Conservation (phyloP, 2,797 vertebrate species). For the Mormyrops boulengeri region DNA sequence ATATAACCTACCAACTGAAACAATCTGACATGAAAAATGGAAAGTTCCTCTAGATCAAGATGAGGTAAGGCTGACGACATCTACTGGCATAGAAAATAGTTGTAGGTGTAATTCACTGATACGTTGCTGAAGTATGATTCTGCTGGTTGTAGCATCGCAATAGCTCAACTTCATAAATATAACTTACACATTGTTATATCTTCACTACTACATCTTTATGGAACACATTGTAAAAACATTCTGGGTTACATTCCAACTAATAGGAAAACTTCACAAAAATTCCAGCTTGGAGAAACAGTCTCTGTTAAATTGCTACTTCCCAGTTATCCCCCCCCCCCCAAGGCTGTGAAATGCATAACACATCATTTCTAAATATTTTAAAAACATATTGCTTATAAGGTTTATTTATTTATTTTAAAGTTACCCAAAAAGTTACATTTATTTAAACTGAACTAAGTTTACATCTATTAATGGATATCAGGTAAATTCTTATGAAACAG, state of each 20-base stretch:
- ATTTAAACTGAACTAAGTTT: too few species aligned
- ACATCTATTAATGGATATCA: too few species aligned
- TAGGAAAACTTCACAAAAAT: not conserved
- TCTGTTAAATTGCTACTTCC: not conserved
- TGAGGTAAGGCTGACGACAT: not conserved
- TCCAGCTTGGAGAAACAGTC: not conserved
- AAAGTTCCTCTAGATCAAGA: not conserved
- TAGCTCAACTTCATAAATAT: not conserved
- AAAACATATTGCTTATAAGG: not conserved
- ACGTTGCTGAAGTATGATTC: not conserved
- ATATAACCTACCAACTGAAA: not conserved
- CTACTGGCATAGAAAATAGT: not conserved
- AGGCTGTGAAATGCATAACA: not conserved
- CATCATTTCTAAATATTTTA: too few species aligned
- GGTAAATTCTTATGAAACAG: too few species aligned
- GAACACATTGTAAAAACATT: not conserved
- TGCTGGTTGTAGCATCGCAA: not conserved
- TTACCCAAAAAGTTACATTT: too few species aligned
- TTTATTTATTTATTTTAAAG: not conserved
- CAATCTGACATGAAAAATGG: not conserved
- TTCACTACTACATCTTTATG: not conserved
- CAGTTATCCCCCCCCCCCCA: not conserved
- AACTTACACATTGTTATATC: not conserved
- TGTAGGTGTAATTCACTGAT: not conserved
- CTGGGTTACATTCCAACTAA: not conserved